Percentiles rank a stretch among this genome's conserved stretches.
phyloP scores from a whole-genome alignment of 2,113 vertebrate species.

The Corythornis cristatus region DNA sequence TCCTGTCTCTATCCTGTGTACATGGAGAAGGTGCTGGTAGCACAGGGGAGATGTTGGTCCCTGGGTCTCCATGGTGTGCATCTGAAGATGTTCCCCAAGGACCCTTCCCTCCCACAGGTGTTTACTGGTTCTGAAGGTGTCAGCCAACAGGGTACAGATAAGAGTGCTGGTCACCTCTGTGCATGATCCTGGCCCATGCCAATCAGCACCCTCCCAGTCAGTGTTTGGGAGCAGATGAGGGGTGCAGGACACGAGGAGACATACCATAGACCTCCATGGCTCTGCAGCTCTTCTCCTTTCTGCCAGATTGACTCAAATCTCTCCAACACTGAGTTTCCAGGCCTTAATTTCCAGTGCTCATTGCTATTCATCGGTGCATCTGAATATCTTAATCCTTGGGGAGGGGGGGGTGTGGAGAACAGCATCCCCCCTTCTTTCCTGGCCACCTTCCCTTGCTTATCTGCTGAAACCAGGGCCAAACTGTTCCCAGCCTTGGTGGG shows the following conservation, averaged over 20 bases:
- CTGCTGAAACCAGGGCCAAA: conserved; percentile 35
- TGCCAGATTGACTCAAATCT: neutral
- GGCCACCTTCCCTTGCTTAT: conserved; percentile 24
- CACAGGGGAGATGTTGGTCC: neutral
- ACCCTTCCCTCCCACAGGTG: neutral
- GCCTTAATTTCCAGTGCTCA: neutral
- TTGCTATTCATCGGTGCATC: conserved; percentile 14
- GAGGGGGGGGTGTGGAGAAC: neutral
- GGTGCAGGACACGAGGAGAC: neutral
- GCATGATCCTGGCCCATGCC: accelerated
- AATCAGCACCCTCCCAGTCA: neutral
- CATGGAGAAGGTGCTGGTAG: neutral
- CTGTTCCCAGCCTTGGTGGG: neutral
- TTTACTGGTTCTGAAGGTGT: no score
- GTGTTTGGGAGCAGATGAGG: neutral
- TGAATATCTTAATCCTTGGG: conserved; percentile 37
- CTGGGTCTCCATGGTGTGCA: neutral
- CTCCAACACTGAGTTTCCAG: neutral
- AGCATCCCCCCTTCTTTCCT: neutral
- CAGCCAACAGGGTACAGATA: neutral
- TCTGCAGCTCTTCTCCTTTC: neutral
- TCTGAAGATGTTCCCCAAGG: neutral
- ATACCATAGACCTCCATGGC: accelerated
- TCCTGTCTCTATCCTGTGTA: neutral
- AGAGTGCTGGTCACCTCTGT: neutral